Evolutionary conservation across 2,113 vertebrate genomes (phyloP).

Genomic region (Xenus cinereus): DNA sequence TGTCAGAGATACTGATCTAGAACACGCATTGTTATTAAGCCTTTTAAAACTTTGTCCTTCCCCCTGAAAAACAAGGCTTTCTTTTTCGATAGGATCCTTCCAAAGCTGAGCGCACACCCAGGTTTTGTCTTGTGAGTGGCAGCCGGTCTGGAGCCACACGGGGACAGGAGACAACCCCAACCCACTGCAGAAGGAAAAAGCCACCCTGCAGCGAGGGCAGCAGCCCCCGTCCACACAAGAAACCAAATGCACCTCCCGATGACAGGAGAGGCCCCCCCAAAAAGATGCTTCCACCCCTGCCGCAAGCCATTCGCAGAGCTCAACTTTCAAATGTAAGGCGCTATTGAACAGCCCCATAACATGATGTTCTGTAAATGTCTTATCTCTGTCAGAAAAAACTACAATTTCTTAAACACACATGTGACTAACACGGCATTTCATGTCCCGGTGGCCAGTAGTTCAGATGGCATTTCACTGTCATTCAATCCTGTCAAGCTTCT

Average conservation of each 20-base stretch:
- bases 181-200: background rate
- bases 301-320: fast-evolving
- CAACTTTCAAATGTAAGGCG: background rate
- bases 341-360: background rate
- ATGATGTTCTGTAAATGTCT: background rate
- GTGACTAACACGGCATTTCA: fast-evolving
- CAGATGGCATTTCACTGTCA: background rate
- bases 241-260: fast-evolving
- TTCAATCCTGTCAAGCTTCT: background rate
- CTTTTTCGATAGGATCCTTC: background rate
- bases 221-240: fast-evolving
- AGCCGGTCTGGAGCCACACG: fast-evolving
- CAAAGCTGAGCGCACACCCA: background rate
- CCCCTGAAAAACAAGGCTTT: background rate
- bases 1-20: background rate
- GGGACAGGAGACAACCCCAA: background rate
- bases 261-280: background rate
- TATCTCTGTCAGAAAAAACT: background rate
- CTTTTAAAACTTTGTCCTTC: background rate
- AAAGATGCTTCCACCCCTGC: background rate
- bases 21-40: background rate
- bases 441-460: background rate
- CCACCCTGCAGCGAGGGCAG: background rate
- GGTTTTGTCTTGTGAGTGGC: background rate
- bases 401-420: background rate